These are phyloP conservation scores for Triplophysa tibetana DNA, from an alignment of 2,113 vertebrate genomes.

Conservation along the genomic window DNA sequence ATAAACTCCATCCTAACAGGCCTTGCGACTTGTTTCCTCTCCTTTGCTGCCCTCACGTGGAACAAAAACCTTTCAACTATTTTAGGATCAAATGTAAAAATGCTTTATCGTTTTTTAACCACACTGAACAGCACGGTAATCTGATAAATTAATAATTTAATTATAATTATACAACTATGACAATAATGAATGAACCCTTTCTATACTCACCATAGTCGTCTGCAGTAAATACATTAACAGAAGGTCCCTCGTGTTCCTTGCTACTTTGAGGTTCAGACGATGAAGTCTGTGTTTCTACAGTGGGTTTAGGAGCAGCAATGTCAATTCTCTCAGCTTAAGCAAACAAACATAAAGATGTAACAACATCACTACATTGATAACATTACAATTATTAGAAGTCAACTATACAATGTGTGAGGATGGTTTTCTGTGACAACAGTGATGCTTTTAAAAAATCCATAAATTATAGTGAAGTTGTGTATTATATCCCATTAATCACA, in stretches of 20 bases:
- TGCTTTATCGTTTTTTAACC: not conserved
- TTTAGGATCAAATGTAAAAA: not conserved
- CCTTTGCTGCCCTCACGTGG: slow-evolving; percentile 64
- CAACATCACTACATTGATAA: not conserved
- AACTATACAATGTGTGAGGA: not conserved
- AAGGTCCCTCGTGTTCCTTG: slow-evolving; percentile 51
- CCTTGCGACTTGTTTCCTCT: not conserved
- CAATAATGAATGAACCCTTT: not conserved
- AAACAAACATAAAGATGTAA: not conserved
- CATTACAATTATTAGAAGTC: not conserved
- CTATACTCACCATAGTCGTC: slow-evolving; percentile 72
- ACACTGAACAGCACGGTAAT: not conserved
- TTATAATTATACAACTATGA: too few species aligned
- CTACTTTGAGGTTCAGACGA: slow-evolving; percentile 39
- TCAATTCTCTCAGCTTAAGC: slow-evolving; percentile 44
- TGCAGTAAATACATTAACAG: slow-evolving; percentile 62
- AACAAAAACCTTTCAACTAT: not conserved
- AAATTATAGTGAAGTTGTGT: slow-evolving; percentile 1
- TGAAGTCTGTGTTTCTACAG: slow-evolving; percentile 37
- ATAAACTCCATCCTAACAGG: too few species aligned
- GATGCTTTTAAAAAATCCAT: not conserved
- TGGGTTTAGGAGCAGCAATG: slow-evolving; percentile 1
- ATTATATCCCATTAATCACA: not conserved
- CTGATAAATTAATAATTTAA: not conserved
- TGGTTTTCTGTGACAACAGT: not conserved